Base-by-base conservation (phyloP, 2,113 vertebrate species). In the Cichladusa arquata region DNA sequence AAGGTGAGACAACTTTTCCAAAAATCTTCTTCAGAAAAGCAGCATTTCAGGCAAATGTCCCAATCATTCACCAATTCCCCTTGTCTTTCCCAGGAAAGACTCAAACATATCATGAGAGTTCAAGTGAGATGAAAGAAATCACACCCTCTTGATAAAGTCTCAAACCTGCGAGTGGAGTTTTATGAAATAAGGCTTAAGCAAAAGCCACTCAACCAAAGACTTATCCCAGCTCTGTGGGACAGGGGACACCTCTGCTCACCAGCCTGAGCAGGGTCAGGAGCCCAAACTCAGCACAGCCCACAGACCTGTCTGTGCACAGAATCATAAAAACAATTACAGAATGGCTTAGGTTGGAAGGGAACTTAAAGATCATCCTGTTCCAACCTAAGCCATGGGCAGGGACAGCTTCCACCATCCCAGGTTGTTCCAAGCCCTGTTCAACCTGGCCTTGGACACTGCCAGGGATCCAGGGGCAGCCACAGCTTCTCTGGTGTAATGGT, bases 371-470 rank as follows among this genome's bases (percentile, higher is more conserved):
- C n/a, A 69, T 31, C 40, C 4, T 1, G 2, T 67, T 34, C 20
- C 17, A 19, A 0, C 4, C 9, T 19, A 8, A 22, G 6, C 14
- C 54, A 15, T 9, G n/a, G 28, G 24, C 54, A 48, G 20, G 20
- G 70, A 40, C 70, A 40, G 8, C 25, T 69, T 4, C 29, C 20
- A 2, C 47, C 2, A 1, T 0, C 1, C 19, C 29, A 69, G 11
- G 40, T 0, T 54, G 54, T 25, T 69, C n/a, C 47, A 81, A 81
- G 7, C 2, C 7, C 11, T 0, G 0, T 60, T 45, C 24, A 82
- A 0, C 5, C 29, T 19, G 40, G 17, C 17, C 34, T 42, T 0
- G 54, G 0, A 14, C 47, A 24, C 10, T 36, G 1, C 40, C 56
- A 82, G 40, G 40, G 54, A 69, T 81, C 26, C 66, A 36, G 47